phyloP scores from a whole-genome alignment of 2,797 vertebrate genomes.

The Neosalanx taihuensis region DNA sequence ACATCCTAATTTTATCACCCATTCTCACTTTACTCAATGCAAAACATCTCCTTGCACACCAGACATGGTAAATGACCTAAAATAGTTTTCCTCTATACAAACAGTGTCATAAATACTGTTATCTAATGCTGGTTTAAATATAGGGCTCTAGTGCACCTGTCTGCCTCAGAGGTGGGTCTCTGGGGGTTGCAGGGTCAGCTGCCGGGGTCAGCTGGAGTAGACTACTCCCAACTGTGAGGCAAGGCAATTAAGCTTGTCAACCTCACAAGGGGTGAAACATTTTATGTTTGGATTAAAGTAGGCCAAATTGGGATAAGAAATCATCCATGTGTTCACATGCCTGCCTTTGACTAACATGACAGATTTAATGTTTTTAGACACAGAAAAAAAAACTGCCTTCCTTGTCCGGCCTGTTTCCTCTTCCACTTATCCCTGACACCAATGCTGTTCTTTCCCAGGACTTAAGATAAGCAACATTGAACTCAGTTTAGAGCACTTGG shows the following conservation, averaged over 20 bases:
- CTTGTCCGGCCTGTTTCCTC: neutral
- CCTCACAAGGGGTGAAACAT: constrained; percentile 9
- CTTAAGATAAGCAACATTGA: neutral
- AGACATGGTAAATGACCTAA: no score
- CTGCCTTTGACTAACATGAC: constrained; percentile 27
- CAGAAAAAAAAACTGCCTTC: neutral
- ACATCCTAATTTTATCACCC: neutral
- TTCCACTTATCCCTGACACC: constrained; percentile 1
- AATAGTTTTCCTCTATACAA: no score
- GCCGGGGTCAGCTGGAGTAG: constrained; percentile 35
- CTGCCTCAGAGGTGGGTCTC: constrained; percentile 14
- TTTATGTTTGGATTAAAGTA: constrained; percentile 48
- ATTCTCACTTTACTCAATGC: constrained; percentile 6
- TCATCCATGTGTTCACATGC: constrained; percentile 48
- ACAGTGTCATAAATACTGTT: neutral
- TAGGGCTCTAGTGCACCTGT: constrained; percentile 18
- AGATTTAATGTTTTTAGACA: constrained; percentile 5
- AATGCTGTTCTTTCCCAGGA: neutral
- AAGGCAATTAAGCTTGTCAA: constrained; percentile 51
- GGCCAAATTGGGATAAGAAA: constrained; percentile 61
- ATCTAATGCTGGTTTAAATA: neutral
- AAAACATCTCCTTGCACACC: no score
- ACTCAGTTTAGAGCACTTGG: neutral
- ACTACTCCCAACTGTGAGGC: constrained; percentile 49
- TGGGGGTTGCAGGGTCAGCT: constrained; percentile 39